Percentiles rank a stretch among this genome's conserved stretches.
Conservation (phyloP, 2,888 invertebrate species). For the Aspidiotus rigidus region DNA sequence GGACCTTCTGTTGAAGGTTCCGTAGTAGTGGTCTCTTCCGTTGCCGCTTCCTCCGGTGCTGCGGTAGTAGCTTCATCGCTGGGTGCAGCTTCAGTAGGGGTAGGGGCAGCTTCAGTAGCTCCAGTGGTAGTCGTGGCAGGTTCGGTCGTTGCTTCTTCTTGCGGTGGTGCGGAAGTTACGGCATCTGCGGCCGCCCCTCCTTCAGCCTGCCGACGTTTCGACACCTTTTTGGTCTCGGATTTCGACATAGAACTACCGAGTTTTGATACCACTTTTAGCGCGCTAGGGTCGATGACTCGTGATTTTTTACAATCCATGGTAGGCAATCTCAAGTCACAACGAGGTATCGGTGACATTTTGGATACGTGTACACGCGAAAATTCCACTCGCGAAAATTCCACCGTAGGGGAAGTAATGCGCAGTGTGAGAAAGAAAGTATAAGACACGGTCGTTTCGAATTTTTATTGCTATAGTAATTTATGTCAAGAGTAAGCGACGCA, state of each 20-base stretch:
- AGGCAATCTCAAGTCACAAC: constrained; percentile 19
- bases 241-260: background rate
- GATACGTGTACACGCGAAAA: too few species aligned
- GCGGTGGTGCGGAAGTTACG: background rate
- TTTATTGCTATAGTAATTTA: too few species aligned
- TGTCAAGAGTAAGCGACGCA: too few species aligned
- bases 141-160: background rate
- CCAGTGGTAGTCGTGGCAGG: background rate
- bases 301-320: background rate
- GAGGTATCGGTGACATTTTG: constrained; percentile 20
- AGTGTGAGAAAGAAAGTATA: too few species aligned
- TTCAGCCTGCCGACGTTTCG: too few species aligned
- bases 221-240: background rate
- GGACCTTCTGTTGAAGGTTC: background rate
- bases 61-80: background rate
- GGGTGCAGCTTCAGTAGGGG: background rate
- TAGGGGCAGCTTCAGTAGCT: background rate
- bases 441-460: too few species aligned
- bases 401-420: too few species aligned
- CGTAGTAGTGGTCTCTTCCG: background rate
- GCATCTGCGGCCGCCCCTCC: too few species aligned
- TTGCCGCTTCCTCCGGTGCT: background rate
- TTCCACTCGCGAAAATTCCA: too few species aligned
- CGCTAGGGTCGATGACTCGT: too few species aligned
- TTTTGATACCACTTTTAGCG: too few species aligned